Conservation (phyloP, 2,797 vertebrate genomes). For the Microcaecilia unicolor region DNA sequence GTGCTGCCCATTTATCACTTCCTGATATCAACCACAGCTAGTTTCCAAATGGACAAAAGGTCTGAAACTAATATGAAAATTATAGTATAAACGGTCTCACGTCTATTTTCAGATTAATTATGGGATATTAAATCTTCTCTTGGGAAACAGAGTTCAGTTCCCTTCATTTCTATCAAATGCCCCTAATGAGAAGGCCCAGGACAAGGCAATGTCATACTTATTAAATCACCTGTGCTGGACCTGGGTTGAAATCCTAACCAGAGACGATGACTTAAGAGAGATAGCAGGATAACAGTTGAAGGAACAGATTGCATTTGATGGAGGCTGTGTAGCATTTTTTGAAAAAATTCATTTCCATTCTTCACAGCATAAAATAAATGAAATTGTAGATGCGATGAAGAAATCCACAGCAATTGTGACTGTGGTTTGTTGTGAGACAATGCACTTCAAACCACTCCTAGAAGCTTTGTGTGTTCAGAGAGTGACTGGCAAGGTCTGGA, state of each 20-base stretch:
- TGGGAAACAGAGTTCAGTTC: background rate
- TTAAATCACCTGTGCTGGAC: conserved; percentile 3
- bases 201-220: background rate
- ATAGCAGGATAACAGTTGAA: background rate
- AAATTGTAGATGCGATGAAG: background rate
- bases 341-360: conserved; percentile 7
- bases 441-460: conserved; percentile 3
- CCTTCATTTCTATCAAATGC: conserved; percentile 5
- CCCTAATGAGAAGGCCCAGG: background rate
- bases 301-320: background rate
- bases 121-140: conserved; percentile 1
- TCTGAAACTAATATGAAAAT: too few relatives aligned
- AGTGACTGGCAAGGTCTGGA: background rate
- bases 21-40: too few relatives aligned
- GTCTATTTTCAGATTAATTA: conserved; percentile 7
- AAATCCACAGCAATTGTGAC: background rate
- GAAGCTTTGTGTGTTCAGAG: background rate
- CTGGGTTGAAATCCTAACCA: conserved; percentile 6
- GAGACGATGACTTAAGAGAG: conserved; percentile 1
- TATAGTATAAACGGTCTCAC: too few relatives aligned
- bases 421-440: conserved; percentile 3
- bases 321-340: conserved; percentile 4
- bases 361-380: background rate
- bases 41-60: too few relatives aligned
- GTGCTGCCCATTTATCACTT: too few relatives aligned